Percentiles rank a stretch among this genome's conserved stretches.
Conservation (phyloP, 64 coral and sea anemone species). For the Hydrozoanthus tunicans region DNA sequence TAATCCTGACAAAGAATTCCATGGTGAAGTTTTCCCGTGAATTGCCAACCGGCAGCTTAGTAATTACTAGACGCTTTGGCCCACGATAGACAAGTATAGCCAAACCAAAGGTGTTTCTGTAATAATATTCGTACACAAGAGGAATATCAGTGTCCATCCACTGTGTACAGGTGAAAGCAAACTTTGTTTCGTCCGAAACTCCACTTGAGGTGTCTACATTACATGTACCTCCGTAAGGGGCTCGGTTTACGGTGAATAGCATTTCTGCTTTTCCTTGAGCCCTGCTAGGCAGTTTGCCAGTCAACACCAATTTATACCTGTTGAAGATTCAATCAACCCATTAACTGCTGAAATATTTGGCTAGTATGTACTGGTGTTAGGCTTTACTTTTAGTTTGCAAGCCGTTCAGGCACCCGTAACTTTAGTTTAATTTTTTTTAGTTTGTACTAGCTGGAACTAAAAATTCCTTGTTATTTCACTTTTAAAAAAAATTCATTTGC, state of each 20-base stretch:
- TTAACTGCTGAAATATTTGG: neutral
- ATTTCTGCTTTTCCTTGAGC: constrained; percentile 6
- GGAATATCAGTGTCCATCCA: constrained; percentile 34
- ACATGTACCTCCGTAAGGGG: constrained; percentile 14
- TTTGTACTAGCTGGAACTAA: no score
- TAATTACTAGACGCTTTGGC: constrained; percentile 9
- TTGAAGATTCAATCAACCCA: neutral
- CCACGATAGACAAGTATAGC: constrained; percentile 23
- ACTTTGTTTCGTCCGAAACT: neutral
- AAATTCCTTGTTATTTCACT: no score
- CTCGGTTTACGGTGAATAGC: constrained; percentile 6
- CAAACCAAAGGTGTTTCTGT: constrained; percentile 19
- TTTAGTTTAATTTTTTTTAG: no score
- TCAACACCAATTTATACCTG: constrained; percentile 20
- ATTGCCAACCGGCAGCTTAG: constrained; percentile 22
- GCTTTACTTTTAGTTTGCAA: no score
- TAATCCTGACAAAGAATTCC: constrained; percentile 19
- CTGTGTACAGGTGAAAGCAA: constrained; percentile 14
- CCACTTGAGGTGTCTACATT: constrained; percentile 14
- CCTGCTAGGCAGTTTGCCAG: neutral
- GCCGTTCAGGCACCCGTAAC: no score
- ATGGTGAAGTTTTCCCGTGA: neutral
- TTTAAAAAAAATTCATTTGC: no score
- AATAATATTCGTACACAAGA: constrained; percentile 14
- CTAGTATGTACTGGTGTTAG: no score